Base-by-base conservation (phyloP, 1,140 invertebrate genomes). In the Zelostemma sp. region DNA sequence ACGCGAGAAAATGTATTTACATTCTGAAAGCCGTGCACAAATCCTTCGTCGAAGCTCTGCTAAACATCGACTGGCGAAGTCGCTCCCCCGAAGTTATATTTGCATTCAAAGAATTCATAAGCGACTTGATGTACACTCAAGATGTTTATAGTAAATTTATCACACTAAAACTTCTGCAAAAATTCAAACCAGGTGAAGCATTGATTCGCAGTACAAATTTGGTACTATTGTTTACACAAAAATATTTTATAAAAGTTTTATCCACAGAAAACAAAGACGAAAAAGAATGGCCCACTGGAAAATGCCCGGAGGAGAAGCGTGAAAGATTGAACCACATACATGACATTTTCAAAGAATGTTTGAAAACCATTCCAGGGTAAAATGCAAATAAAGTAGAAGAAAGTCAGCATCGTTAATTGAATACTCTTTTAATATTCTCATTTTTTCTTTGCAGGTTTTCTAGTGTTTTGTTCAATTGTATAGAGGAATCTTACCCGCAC, bases 361-460 rank as follows among this genome's bases (percentile, higher is more conserved):
- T 90, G 41, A 81, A 86, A 76, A 82, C 88, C 45, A 86, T 91
- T 48, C 91, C 91, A 51, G 87, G 90, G 91, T 91, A 87, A 88
- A 88, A 9, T 25, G 21, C 21, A 28, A 28, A 28, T 28, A 4
- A 28, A 28, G 25, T 8, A 28, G 3, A 28, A 4, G 8, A 28
- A 28, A 28, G 3, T 8, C 8, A 8, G 3, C 8, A 8, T 4
- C 8, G 3, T 28, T 28, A 8, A 28, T 4, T 28, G 8, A 28
- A 28, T 8, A 28, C n/a, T 77, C 75, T 25, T 77, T 78, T 25
- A 86, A 87, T 38, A 43, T 77, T 74, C 56, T 81, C 80, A 64
- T 77, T 76, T 15, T 67, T 49, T 55, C 69, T 71, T 82, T 83
- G 54, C 66, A 92, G 91, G 87, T 87, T 87, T 15, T 80, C 79